Evolutionary conservation across 2,888 invertebrate genomes (phyloP), one percentile per base, ranked within the genome.

Genomic region (Ormia ochracea): DNA sequence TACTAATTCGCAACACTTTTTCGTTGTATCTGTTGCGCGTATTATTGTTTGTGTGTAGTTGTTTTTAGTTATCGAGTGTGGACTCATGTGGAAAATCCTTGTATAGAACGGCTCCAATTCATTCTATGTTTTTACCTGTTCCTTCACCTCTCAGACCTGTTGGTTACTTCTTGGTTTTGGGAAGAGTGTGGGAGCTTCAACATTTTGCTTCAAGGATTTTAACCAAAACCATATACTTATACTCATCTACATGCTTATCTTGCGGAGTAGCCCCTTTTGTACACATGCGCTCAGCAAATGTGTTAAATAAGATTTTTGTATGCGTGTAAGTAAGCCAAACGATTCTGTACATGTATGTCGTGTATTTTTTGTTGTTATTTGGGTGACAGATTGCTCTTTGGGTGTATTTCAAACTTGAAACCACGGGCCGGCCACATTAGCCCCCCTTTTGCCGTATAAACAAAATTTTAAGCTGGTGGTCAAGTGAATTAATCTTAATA

Each of bases 381-480:
- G 19, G 19, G 2, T 59, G 36, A 33, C 21, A 65, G 52, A 61
- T 48, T 12, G 1, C 17, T 69, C 69, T n/a, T 48, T 43, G 38
- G 43, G 19, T 56, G n/a, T 54, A 17, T 69, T 38, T 45, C 26
- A n/a, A 68, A 70, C 78, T 78, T 72, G 63, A 31, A 74, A 82
- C 81, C 83, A 85, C 86, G 84, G 84, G 76, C 85, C 87, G 87
- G 88, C 86, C 85, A 86, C 78, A 80, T 82, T 82, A 70, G 76
- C 83, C 81, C 83, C 84, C 81, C 83, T 81, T 75, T 65, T 83
- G 85, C 73, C 87, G 87, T 87, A 87, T 83, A 75, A 86, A 88
- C 87, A 88, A 87, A 87, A 88, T 87, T 88, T 88, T 87, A 88
- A 84, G 85, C 87, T 85, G 85, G 87, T 87, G 87, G 87, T 87